Percentiles rank a stretch among this genome's conserved stretches.
These are phyloP conservation scores for Spatula versicolor DNA, from an alignment of 2,797 vertebrate genomes.

Conservation along the genomic window DNA sequence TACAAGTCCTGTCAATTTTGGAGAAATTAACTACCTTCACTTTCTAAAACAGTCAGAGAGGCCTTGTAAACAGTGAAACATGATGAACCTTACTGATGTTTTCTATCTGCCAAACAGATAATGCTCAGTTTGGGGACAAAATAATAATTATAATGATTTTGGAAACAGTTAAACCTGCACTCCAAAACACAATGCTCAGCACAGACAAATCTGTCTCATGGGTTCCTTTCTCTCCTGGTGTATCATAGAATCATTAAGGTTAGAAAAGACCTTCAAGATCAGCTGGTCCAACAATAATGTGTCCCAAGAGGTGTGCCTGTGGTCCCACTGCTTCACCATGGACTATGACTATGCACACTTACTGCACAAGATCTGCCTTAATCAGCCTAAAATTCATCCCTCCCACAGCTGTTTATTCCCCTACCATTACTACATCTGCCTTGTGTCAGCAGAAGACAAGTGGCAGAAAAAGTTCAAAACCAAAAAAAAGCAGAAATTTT, in stretches of 20 bases:
- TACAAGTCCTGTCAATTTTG: background rate
- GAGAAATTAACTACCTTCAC: slow-evolving; percentile 6
- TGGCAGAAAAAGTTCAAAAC: background rate
- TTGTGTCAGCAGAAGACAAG: background rate
- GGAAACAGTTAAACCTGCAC: background rate
- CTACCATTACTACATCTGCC: background rate
- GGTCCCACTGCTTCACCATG: accelerated
- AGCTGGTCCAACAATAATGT: too few species aligned
- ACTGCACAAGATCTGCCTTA: background rate
- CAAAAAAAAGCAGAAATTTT: background rate
- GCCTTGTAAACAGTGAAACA: background rate
- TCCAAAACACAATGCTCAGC: background rate
- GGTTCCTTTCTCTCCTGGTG: background rate
- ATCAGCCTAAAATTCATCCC: background rate
- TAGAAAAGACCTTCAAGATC: too few species aligned
- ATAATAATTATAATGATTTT: too few species aligned
- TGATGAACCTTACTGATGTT: background rate
- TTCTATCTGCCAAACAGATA: background rate
- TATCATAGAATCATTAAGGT: too few species aligned
- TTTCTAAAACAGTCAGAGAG: slow-evolving; percentile 17
- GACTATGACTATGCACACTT: background rate
- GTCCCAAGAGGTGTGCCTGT: background rate
- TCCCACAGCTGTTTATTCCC: background rate
- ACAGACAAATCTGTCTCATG: background rate
- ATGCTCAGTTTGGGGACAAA: background rate